Evolutionary conservation across 1,140 invertebrate genomes (phyloP), one percentile per base, ranked within the genome.

Genomic region (Sitobion miscanthi): DNA sequence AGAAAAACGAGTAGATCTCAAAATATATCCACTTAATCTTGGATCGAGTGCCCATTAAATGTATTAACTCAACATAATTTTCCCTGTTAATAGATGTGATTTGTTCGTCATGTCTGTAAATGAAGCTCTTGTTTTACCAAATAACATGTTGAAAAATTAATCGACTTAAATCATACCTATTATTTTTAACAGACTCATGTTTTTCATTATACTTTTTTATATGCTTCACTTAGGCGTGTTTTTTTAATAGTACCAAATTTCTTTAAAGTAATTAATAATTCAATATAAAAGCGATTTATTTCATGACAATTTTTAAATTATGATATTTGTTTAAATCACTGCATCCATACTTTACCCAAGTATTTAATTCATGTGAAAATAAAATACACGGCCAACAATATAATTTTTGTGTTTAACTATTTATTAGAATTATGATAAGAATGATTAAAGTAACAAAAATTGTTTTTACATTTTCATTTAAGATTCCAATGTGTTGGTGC

Each of bases 261-360:
- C 7, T 47, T 89, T 54, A 89, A 89, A 89, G 45, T 52, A 49
- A 89, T 89, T 89, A 89, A 89, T 35, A 23, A 89, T 89, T 89
- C 45, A 49, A 89, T 89, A 17, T 89, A 17, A 89, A 21, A 30
- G 20, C 30, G 23, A 89, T 30, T 49, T 25, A 49, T 49, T 89
- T 89, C 87, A 89, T 89, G 49, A 89, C 87, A 49, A 54, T 52
- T 23, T 89, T 89, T 89, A 89, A 54, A 89, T 47, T 54, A 89
- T 89, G 47, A 54, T n/a, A 89, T 1, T 89, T 89, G n/a, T 54
- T 89, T 30, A 89, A 52, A 89, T 89, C 30, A 52, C n/a, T 54
- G 17, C 45, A 89, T 6, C 87, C 87, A 52, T 14, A 52, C 30
- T 89, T 89, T 0, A 49, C n/a, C 87, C 87, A 89, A 89, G 25